These are phyloP conservation scores for Perccottus glenii DNA, from an alignment of 2,113 vertebrate species.

Conservation along the genomic window DNA sequence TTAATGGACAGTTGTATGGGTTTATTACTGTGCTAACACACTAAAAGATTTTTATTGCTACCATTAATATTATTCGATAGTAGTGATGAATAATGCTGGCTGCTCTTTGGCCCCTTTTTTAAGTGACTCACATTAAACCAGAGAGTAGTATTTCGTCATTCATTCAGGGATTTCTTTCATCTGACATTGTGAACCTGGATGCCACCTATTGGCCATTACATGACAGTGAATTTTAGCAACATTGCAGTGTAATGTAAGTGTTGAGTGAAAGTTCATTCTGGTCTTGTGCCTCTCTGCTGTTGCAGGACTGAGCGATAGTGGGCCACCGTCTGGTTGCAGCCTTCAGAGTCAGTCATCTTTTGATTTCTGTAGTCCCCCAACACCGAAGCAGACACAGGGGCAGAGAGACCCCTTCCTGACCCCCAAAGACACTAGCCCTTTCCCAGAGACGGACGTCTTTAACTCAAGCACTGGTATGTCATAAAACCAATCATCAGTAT, in stretches of 20 bases:
- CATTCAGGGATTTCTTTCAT: background rate
- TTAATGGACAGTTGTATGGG: too few relatives aligned
- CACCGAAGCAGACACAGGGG: slow-evolving; percentile 73
- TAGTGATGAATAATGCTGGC: background rate
- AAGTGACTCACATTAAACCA: background rate
- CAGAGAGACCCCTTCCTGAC: slow-evolving; percentile 79
- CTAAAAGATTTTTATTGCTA: too few relatives aligned
- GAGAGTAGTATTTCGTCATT: background rate
- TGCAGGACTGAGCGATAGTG: slow-evolving; percentile 75
- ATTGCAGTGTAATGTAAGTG: too few relatives aligned
- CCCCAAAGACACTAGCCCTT: slow-evolving; percentile 77
- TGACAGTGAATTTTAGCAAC: background rate
- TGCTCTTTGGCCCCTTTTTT: background rate
- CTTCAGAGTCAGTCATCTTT: slow-evolving; percentile 80
- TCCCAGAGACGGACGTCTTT: slow-evolving; percentile 78
- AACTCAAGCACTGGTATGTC: slow-evolving; percentile 78
- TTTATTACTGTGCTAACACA: background rate
- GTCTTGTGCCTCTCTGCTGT: background rate
- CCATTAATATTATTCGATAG: background rate
- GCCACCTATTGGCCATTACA: slow-evolving; percentile 30
- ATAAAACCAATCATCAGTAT: background rate
- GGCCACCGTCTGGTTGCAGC: slow-evolving; percentile 57
- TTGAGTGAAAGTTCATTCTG: too few relatives aligned
- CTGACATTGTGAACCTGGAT: background rate
- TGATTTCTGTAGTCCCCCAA: slow-evolving; percentile 82